phyloP scores from a whole-genome alignment of 2,888 invertebrate genomes.

The Sepioteuthis lessoniana region DNA sequence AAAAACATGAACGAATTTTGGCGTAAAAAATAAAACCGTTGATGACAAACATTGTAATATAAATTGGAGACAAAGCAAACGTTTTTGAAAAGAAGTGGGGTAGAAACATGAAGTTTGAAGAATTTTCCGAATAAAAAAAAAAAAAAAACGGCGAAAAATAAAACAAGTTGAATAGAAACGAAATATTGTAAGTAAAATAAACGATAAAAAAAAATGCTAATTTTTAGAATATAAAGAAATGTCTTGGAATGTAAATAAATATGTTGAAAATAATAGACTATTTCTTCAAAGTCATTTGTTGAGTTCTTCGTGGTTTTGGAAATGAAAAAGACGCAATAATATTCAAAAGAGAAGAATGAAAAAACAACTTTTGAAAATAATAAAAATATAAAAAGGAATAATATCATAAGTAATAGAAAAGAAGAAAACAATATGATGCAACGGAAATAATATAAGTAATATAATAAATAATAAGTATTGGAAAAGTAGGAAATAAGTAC shows the following conservation, averaged over 20 bases:
- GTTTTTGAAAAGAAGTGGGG: neutral
- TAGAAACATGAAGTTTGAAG: neutral
- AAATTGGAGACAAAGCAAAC: neutral
- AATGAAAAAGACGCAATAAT: neutral
- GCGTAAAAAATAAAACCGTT: neutral
- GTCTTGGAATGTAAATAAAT: neutral
- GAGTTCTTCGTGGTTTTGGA: neutral
- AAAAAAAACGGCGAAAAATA: neutral
- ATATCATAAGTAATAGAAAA: neutral
- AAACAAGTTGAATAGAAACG: neutral
- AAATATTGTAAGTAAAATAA: slow-evolving; percentile 33
- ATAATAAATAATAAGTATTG: no score
- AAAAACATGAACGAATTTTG: neutral
- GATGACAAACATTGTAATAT: slow-evolving; percentile 21
- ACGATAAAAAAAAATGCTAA: neutral
- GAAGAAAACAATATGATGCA: neutral
- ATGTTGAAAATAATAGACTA: neutral
- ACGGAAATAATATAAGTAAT: no score
- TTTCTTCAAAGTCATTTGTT: slow-evolving; percentile 11
- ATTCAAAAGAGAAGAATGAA: neutral
- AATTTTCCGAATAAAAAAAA: neutral
- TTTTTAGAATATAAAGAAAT: neutral
- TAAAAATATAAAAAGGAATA: neutral
- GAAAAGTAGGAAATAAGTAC: neutral
- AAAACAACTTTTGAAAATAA: neutral